phyloP scores from a whole-genome alignment of 2,797 vertebrate species.

The Halcyon smyrnensis region DNA sequence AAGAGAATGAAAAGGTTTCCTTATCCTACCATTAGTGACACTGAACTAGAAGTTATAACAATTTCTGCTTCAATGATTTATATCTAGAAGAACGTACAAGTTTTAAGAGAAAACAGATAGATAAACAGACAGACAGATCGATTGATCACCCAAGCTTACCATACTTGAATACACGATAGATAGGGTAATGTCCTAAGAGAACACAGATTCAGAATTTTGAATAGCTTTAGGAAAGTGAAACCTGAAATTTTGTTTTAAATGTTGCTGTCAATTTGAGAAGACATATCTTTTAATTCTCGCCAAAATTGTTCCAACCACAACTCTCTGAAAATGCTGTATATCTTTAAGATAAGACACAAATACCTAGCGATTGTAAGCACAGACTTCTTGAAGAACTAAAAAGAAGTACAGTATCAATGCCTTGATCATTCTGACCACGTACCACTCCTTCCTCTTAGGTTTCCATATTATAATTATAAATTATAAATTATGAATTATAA shows the following conservation, averaged over 20 bases:
- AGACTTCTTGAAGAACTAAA: background rate
- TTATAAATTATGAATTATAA: background rate
- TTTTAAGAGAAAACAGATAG: background rate
- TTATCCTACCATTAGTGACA: background rate
- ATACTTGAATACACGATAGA: background rate
- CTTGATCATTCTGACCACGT: background rate
- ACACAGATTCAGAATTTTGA: background rate
- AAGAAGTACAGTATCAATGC: background rate
- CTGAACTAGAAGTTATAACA: background rate
- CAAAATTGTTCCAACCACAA: background rate
- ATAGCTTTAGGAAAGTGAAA: background rate
- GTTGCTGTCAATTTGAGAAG: background rate
- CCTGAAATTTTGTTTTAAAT: background rate
- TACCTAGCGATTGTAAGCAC: background rate
- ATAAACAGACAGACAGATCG: background rate
- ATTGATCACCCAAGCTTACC: background rate
- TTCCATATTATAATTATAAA: too few relatives aligned
- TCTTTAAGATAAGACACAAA: background rate
- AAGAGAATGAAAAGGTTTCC: background rate
- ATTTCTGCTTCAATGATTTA: background rate
- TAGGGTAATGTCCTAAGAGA: background rate
- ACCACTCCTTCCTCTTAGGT: background rate
- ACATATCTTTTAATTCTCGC: background rate
- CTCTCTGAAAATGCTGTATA: background rate
- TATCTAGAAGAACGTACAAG: background rate